Evolutionary conservation across 2,113 vertebrate genomes (phyloP).

Genomic region (Uropsilus gracilis): DNA sequence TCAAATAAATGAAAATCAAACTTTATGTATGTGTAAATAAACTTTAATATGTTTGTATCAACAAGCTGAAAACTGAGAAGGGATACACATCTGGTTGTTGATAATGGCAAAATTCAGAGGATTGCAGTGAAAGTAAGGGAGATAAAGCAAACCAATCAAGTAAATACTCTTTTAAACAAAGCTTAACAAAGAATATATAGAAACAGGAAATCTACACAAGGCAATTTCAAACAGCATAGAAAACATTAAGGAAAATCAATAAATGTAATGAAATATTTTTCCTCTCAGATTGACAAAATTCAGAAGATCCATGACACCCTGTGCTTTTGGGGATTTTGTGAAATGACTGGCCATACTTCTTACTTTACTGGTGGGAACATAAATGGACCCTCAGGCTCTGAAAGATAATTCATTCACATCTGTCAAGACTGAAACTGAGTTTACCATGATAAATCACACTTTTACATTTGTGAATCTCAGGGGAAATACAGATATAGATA

Average conservation of each 20-base stretch:
- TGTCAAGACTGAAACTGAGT: neutral
- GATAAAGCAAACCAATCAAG: neutral
- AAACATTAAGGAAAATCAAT: neutral
- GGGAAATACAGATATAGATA: neutral
- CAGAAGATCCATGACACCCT: neutral
- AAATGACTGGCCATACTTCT: neutral
- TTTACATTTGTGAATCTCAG: neutral
- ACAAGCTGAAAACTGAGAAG: neutral
- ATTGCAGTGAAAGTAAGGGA: neutral
- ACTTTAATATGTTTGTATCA: neutral
- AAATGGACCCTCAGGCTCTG: neutral
- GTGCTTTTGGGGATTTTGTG: neutral
- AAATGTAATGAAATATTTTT: neutral
- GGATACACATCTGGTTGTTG: neutral
- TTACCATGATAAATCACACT: neutral
- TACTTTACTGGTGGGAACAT: neutral
- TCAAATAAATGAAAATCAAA: neutral
- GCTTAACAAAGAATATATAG: no score
- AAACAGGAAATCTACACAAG: neutral
- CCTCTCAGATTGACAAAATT: neutral
- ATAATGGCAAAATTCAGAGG: neutral
- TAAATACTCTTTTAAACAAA: neutral
- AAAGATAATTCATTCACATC: neutral
- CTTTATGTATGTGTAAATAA: neutral
- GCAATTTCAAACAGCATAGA: neutral